A percentile compares a stretch with the other conserved stretches of the same genome.
Evolutionary conservation across 2,888 invertebrate genomes (phyloP).

Genomic region (Kuschelorhynchus macadamiae): DNA sequence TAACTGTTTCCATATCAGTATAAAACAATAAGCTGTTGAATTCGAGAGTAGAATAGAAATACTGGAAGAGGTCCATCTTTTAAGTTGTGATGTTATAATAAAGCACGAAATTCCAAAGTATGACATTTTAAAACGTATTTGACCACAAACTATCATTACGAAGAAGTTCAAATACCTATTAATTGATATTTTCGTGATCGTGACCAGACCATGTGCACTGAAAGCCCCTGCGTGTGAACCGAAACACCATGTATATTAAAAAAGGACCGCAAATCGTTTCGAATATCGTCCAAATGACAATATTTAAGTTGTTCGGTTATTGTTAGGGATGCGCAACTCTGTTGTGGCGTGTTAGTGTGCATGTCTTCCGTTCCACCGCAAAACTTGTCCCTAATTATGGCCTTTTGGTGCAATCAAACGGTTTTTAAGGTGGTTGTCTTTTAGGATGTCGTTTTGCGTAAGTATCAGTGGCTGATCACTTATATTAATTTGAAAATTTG

Average conservation of each 20-base stretch:
- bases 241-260: slow-evolving; percentile 55
- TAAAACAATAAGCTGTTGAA: too few relatives aligned
- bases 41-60: too few relatives aligned
- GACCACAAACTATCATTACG: background rate
- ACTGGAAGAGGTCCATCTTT: too few relatives aligned
- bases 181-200: slow-evolving; percentile 22
- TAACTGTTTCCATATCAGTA: too few relatives aligned
- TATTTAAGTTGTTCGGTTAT: slow-evolving; percentile 60
- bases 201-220: slow-evolving; percentile 24
- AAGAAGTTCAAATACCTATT: background rate
- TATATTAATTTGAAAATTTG: too few relatives aligned
- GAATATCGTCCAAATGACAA: slow-evolving; percentile 57
- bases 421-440: slow-evolving; percentile 37
- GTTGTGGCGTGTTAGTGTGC: slow-evolving; percentile 53
- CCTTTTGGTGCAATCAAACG: slow-evolving; percentile 53
- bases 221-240: slow-evolving; percentile 57
- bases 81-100: too few relatives aligned
- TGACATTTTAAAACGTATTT: too few relatives aligned
- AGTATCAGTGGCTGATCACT: too few relatives aligned
- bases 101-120: too few relatives aligned
- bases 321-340: slow-evolving; percentile 57
- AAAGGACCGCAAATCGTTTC: slow-evolving; percentile 53
- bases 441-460: too few relatives aligned
- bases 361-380: slow-evolving; percentile 54
- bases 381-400: slow-evolving; percentile 59